Evolutionary conservation across 2,888 invertebrate genomes (phyloP).

Genomic region (Capitulum mitella): DNA sequence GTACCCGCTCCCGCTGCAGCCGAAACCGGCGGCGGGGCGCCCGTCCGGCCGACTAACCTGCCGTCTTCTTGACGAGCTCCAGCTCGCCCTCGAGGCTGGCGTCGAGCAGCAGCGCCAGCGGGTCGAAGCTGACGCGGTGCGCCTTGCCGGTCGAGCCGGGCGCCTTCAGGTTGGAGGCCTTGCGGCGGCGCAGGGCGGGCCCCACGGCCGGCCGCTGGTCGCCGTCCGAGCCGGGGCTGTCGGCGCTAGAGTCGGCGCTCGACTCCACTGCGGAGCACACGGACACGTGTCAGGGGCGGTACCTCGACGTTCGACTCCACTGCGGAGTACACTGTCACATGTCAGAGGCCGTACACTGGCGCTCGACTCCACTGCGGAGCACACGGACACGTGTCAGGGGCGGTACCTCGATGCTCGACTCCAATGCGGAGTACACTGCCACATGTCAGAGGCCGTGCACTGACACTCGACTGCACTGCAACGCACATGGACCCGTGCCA

Average conservation of each 20-base stretch:
- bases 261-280: background rate
- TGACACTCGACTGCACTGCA: no score
- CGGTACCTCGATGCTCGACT: no score
- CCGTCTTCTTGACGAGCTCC: conserved; percentile 91
- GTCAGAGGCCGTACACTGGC: no score
- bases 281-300: no score
- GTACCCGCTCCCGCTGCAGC: no score
- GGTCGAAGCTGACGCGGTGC: conserved; percentile 91
- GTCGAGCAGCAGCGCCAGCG: conserved; percentile 87
- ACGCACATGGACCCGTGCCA: no score
- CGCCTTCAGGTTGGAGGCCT: conserved; percentile 69
- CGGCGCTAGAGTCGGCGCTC: conserved; percentile 38
- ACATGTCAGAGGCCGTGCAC: no score
- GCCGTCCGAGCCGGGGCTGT: conserved; percentile 16
- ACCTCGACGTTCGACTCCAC: conserved; percentile 3
- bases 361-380: no score
- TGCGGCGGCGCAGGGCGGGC: conserved; percentile 55
- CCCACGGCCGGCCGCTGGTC: background rate
- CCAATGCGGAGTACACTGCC: no score
- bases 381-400: no score
- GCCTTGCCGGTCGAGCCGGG: conserved; percentile 40
- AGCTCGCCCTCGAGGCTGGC: conserved; percentile 97
- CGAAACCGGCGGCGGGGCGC: conserved; percentile 38
- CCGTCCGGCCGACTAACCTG: conserved; percentile 54
- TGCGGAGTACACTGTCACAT: no score